A percentile compares a stretch with the other conserved stretches of the same genome.
phyloP scores from a whole-genome alignment of 2,113 vertebrate species.

The Ornithorhynchus anatinus region DNA sequence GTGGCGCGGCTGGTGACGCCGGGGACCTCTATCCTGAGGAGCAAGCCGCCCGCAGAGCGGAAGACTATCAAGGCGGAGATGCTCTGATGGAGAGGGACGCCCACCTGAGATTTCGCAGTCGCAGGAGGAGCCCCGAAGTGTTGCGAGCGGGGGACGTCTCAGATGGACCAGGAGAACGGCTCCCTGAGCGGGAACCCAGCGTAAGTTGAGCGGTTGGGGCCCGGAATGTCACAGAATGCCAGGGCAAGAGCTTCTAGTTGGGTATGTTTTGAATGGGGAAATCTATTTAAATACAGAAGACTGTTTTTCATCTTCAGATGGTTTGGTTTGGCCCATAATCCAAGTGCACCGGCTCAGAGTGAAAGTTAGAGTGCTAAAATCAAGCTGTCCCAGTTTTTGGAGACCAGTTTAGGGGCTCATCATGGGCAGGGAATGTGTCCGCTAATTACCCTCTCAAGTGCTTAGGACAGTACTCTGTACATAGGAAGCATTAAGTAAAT shows the following conservation, averaged over 20 bases:
- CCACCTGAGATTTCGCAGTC: neutral
- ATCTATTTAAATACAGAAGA: too few species aligned
- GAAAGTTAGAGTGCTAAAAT: too few species aligned
- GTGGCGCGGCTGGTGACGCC: constrained; percentile 6
- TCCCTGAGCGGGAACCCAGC: neutral
- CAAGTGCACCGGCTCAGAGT: too few species aligned
- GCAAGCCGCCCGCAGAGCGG: constrained; percentile 30
- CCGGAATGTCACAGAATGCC: too few species aligned
- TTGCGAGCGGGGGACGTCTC: neutral
- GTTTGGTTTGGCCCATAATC: too few species aligned
- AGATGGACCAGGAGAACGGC: constrained; percentile 18
- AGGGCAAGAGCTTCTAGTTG: too few species aligned
- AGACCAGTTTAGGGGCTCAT: neutral
- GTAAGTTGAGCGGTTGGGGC: constrained; percentile 51
- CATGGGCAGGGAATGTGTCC: too few species aligned
- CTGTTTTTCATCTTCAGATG: too few species aligned
- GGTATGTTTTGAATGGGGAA: too few species aligned
- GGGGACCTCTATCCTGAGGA: neutral
- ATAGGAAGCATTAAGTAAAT: too few species aligned
- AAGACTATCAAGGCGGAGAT: constrained; percentile 50
- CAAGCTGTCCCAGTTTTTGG: neutral
- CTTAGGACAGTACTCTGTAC: too few species aligned
- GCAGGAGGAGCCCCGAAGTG: constrained; percentile 33
- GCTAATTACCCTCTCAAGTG: too few species aligned
- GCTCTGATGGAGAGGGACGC: constrained; percentile 23